Conservation (phyloP, 1,140 invertebrate species). For the Brachionus paranguensis region DNA sequence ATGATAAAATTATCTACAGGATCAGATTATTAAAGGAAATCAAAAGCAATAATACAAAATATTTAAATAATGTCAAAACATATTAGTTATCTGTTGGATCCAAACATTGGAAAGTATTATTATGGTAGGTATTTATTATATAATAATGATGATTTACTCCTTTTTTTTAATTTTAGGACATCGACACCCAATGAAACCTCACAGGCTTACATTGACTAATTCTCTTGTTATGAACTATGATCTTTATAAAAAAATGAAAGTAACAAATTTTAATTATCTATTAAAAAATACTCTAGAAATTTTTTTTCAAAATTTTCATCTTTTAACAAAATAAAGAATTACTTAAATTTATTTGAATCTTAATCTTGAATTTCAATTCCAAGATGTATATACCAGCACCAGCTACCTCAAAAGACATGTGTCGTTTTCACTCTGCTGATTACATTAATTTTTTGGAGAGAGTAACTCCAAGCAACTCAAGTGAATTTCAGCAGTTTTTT, state of each 20-base stretch:
- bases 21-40: not conserved
- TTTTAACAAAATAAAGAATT: too few relatives aligned
- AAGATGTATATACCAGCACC: constrained; percentile 81
- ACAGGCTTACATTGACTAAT: constrained; percentile 85
- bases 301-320: not conserved
- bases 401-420: constrained; percentile 92
- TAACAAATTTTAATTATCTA: constrained; percentile 29
- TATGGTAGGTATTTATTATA: constrained; percentile 45
- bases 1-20: not conserved
- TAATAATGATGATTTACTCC: not conserved
- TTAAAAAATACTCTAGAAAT: not conserved
- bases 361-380: not conserved
- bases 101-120: constrained; percentile 39
- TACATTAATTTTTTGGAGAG: constrained; percentile 90
- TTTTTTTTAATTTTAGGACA: constrained; percentile 57
- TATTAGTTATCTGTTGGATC: constrained; percentile 25
- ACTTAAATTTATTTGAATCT: too few relatives aligned
- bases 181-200: constrained; percentile 98
- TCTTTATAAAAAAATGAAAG: constrained; percentile 89
- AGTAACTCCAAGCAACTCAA: constrained; percentile 97
- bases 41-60: not conserved
- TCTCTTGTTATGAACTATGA: constrained; percentile 91
- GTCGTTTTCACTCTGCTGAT: constrained; percentile 92
- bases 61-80: not conserved
- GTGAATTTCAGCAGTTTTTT: constrained; percentile 99